Evolutionary conservation across 2,113 vertebrate species (phyloP), one percentile per base, ranked within the genome.

Genomic region (Antechinus flavipes): DNA sequence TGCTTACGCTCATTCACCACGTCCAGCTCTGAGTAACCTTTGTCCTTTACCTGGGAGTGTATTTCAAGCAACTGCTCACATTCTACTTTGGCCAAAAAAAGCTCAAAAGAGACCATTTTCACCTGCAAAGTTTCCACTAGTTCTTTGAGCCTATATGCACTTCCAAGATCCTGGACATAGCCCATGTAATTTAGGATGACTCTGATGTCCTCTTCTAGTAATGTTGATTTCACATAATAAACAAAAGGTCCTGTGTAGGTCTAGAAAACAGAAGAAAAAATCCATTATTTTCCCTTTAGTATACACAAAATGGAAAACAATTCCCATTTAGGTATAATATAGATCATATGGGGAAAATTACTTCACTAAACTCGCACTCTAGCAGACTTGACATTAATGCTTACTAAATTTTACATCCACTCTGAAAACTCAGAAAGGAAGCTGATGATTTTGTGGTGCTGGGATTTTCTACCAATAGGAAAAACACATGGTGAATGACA

Each of bases 161-260:
- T 99, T 23, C 99, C 99, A 61, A 99, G 98, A 84, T 99, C 99
- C 2, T 99, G 99, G 91, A 99, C 98, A 6, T 99, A 99, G 97
- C 99, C 99, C 98, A 99, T 99, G 98, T 98, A 99, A 96, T 97
- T 99, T 98, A 99, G 98, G 91, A 99, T 99, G 93, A 99, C 97
- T 93, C 98, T 99, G 90, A 99, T 98, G 93, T 99, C 99, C 10
- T 99, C 98, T 24, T 99, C 99, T 9, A 98, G 98, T 27, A 99
- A 97, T 7, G 99, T 99, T 22, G 99, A 99, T 98, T 99, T 99
- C 58, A 99, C 99, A 49, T 99, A 99, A 98, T 99, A 99, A 94
- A 99, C 99, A 93, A 99, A 99, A 50, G 99, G 99, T 92, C 99
- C 99, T 2, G 99, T 99, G 98, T 99, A 99, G 93, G 99, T 99